Conservation (phyloP, 2,797 vertebrate genomes). For the Phaenicophaeus curvirostris region DNA sequence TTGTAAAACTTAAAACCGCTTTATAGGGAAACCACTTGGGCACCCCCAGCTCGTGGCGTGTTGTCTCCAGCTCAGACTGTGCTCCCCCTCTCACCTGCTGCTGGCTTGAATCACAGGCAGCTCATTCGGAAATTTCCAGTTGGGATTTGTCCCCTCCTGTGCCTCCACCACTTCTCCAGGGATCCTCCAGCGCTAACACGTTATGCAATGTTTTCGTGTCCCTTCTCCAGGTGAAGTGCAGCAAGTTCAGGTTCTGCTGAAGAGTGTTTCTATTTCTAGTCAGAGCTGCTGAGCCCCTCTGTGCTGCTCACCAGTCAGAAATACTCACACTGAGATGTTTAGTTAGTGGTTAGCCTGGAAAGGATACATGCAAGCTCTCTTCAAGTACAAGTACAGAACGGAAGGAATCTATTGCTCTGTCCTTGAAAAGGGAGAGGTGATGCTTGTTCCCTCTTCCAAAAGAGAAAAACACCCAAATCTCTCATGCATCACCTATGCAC, state of each 20-base stretch:
- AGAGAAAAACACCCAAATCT: neutral
- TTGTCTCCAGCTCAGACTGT: accelerated
- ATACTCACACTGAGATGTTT: accelerated
- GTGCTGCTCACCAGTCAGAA: neutral
- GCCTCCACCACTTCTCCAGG: neutral
- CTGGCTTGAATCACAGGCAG: neutral
- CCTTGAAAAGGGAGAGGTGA: neutral
- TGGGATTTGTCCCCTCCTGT: neutral
- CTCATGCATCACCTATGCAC: accelerated
- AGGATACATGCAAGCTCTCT: accelerated
- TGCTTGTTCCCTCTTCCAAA: neutral
- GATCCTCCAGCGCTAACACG: neutral
- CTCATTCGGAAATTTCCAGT: neutral
- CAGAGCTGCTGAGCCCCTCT: neutral
- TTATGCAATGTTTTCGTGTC: accelerated
- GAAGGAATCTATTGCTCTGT: neutral
- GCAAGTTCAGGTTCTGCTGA: neutral
- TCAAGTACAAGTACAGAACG: accelerated
- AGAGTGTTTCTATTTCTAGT: neutral
- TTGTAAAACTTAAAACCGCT: accelerated
- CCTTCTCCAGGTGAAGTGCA: neutral
- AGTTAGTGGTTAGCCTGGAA: neutral
- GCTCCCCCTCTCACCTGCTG: accelerated
- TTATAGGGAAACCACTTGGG: neutral
- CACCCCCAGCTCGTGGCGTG: accelerated